Evolutionary conservation across 2,888 invertebrate genomes (phyloP).

Genomic region (Clitarchus hookeri): DNA sequence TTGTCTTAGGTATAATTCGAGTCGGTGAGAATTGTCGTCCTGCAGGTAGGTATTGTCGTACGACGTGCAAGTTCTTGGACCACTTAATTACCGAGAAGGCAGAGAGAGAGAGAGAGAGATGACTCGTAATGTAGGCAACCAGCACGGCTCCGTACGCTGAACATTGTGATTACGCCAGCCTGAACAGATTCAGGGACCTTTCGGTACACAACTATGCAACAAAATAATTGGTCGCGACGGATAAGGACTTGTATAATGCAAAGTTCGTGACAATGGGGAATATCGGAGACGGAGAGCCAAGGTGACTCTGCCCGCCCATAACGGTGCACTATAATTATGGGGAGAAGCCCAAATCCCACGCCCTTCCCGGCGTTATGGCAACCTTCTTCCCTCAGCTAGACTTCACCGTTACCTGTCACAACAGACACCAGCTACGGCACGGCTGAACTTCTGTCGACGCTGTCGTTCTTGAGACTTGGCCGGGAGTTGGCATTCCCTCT

Average conservation of each 20-base stretch:
- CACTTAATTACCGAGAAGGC: not conserved
- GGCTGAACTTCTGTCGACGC: too few relatives aligned
- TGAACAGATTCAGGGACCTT: not conserved
- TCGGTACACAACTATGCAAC: not conserved
- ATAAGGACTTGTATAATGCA: not conserved
- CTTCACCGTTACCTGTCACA: not conserved
- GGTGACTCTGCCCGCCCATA: not conserved
- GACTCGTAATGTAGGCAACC: not conserved
- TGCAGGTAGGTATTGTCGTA: not conserved
- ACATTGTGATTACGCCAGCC: not conserved
- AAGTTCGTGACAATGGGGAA: not conserved
- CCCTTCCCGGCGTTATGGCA: not conserved
- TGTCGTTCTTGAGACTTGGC: too few relatives aligned
- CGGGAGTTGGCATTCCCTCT: too few relatives aligned
- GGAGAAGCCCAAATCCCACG: not conserved
- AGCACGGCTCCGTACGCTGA: not conserved
- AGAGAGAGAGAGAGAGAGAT: not conserved
- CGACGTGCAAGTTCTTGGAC: not conserved
- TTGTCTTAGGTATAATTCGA: too few relatives aligned
- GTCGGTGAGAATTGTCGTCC: too few relatives aligned
- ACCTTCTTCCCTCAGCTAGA: not conserved
- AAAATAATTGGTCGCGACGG: not conserved
- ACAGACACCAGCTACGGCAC: not conserved
- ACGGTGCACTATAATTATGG: not conserved
- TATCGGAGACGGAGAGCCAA: not conserved